Conservation (phyloP, 2,113 vertebrate species). For the Zeus faber region DNA sequence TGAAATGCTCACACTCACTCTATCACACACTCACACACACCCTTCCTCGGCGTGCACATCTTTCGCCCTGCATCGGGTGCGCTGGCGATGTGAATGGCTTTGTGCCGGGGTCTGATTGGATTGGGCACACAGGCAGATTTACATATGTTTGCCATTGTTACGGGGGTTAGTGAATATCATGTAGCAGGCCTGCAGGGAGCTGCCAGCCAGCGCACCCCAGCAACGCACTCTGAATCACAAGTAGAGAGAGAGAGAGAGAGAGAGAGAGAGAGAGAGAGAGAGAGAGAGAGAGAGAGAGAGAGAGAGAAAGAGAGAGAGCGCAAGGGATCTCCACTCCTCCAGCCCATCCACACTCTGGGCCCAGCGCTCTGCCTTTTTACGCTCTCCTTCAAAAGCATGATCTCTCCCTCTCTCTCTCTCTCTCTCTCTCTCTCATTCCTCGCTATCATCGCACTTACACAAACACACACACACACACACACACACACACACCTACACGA, state of each 20-base stretch:
- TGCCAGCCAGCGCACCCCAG: constrained; percentile 49
- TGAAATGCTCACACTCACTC: too few relatives aligned
- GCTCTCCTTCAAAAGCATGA: constrained; percentile 28
- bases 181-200: constrained; percentile 70
- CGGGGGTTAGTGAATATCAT: constrained; percentile 76
- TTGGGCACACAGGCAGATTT: constrained; percentile 68
- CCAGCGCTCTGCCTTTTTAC: constrained; percentile 8
- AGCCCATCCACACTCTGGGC: constrained; percentile 12
- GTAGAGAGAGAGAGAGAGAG: constrained; percentile 24
- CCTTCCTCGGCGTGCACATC: neutral
- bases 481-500: constrained; percentile 18
- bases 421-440: constrained; percentile 24
- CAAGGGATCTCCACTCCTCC: constrained; percentile 19
- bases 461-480: constrained; percentile 20
- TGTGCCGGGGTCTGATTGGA: constrained; percentile 68
- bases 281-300: constrained; percentile 1
- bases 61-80: constrained; percentile 30
- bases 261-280: constrained; percentile 5
- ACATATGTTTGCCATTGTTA: constrained; percentile 79
- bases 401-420: constrained; percentile 22
- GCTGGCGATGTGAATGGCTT: constrained; percentile 50
- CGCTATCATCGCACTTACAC: constrained; percentile 16
- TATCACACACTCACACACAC: too few relatives aligned
- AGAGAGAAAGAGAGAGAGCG: neutral
- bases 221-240: constrained; percentile 65